These are phyloP conservation scores for Bombus confusus DNA, from an alignment of 1,140 invertebrate species.

Conservation along the genomic window DNA sequence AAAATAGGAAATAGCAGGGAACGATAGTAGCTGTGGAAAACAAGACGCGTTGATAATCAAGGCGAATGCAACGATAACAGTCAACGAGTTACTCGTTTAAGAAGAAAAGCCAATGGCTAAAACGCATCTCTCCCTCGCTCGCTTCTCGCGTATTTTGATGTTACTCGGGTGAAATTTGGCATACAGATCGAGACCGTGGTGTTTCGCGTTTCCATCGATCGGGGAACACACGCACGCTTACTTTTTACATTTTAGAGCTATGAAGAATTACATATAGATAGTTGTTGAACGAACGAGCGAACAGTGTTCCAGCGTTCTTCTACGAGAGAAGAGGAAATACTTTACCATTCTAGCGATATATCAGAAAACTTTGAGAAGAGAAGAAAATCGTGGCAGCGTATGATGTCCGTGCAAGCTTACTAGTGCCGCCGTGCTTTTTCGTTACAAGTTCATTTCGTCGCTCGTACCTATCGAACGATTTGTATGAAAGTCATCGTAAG, in stretches of 20 bases:
- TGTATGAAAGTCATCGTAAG: conserved; percentile 76
- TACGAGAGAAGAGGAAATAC: conserved; percentile 45
- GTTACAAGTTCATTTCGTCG: conserved; percentile 66
- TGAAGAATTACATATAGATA: conserved; percentile 62
- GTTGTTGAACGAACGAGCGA: conserved; percentile 74
- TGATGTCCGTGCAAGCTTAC: conserved; percentile 82
- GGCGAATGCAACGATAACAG: neutral
- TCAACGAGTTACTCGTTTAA: neutral
- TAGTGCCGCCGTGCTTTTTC: conserved; percentile 79
- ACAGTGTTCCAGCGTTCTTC: conserved; percentile 63
- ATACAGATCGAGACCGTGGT: neutral
- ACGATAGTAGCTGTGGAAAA: neutral
- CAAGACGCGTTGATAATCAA: neutral
- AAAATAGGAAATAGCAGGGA: too few relatives aligned
- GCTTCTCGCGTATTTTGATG: neutral
- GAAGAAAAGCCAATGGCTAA: neutral
- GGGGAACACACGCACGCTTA: conserved; percentile 36
- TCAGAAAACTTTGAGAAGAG: conserved; percentile 51
- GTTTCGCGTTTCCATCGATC: conserved; percentile 43
- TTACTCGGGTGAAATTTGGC: neutral
- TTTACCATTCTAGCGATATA: conserved; percentile 56
- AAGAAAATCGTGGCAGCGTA: conserved; percentile 72
- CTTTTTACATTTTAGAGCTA: conserved; percentile 64
- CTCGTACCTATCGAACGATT: conserved; percentile 74
- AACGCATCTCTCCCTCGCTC: neutral